Evolutionary conservation across 2,797 vertebrate genomes (phyloP), one percentile per base, ranked within the genome.

Genomic region (Mastacembelus armatus): DNA sequence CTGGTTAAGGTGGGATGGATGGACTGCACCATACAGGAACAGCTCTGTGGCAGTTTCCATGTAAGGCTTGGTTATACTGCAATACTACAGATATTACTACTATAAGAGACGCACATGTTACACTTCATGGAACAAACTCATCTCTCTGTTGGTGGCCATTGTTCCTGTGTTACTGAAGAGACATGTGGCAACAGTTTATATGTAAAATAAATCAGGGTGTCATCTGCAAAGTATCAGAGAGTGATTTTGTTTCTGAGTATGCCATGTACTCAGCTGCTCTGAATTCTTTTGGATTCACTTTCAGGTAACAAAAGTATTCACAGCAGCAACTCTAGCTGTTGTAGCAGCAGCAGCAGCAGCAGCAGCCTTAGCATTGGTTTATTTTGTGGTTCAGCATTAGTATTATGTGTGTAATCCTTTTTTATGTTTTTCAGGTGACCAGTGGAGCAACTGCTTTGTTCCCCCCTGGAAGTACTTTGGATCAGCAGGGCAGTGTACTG

Each of bases 1-100:
- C 94, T 99, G 39, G 96, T 95, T 62, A 95, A 95, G 47, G 94
- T 99, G 49, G 97, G 97, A 27, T 98, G 97, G 97, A 95, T 97
- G 86, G 96, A 98, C 90, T 99, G 98, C 87, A 77, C 86, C 43
- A 89, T 91, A 30, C 94, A 98, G 80, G 89, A 89, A 19, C 93
- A 95, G 44, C 95, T 98, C 67, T 99, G 98, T 88, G 90, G 92
- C 26, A 96, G 95, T 78, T 95, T 99, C 79, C 95, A 90, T 81
- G 91, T 91, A 42, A 66, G 45, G 0, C 1, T 0, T 10, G 2
- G 4, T 3, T 10, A 18, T 27, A 8, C 22, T 40, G 18, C 30
- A 48, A 2, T 15, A 24, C 32, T 27, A 0, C 16, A 14, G 4
- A 15, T 15, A 35, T 10, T 27, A 18, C 27, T 24, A 10, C 10